Evolutionary conservation across 2,888 invertebrate genomes (phyloP).

Genomic region (Drosophila diplacantha): DNA sequence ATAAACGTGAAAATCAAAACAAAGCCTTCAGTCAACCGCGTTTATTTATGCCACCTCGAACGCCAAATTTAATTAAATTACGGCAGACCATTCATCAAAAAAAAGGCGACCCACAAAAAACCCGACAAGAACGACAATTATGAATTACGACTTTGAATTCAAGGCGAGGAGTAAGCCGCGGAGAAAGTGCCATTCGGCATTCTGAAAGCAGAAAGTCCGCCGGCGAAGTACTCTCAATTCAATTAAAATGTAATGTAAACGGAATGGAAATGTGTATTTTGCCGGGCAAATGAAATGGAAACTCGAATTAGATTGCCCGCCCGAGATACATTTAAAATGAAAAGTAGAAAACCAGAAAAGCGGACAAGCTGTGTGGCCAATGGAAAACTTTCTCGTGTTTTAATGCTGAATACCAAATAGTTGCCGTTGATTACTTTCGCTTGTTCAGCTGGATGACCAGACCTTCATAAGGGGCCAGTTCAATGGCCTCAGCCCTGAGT

Average conservation of each 20-base stretch:
- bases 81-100: slow-evolving; percentile 50
- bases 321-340: slow-evolving; percentile 35
- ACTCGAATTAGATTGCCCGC: slow-evolving; percentile 30
- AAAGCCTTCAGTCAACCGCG: slow-evolving; percentile 16
- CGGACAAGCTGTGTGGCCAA: slow-evolving; percentile 5
- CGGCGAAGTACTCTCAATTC: slow-evolving; percentile 43
- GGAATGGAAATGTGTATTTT: slow-evolving; percentile 28
- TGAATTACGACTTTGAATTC: slow-evolving; percentile 48
- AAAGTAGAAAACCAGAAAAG: slow-evolving; percentile 26
- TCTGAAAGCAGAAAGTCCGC: slow-evolving; percentile 25
- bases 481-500: slow-evolving; percentile 77
- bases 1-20: slow-evolving; percentile 13
- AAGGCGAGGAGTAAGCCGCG: slow-evolving; percentile 1
- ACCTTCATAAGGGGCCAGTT: slow-evolving; percentile 65
- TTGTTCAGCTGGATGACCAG: slow-evolving; percentile 57
- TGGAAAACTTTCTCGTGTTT: slow-evolving; percentile 20
- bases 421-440: slow-evolving; percentile 32
- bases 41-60: slow-evolving; percentile 41
- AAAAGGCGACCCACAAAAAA: slow-evolving; percentile 13
- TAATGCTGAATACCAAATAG: slow-evolving; percentile 13
- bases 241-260: slow-evolving; percentile 56
- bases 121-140: slow-evolving; percentile 49
- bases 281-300: slow-evolving; percentile 38
- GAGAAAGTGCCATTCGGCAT: slow-evolving; percentile 39
- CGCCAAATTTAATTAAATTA: slow-evolving; percentile 50